Evolutionary conservation across 2,113 vertebrate genomes (phyloP), one percentile per base, ranked within the genome.

Genomic region (Dicrurus megarhynchus): DNA sequence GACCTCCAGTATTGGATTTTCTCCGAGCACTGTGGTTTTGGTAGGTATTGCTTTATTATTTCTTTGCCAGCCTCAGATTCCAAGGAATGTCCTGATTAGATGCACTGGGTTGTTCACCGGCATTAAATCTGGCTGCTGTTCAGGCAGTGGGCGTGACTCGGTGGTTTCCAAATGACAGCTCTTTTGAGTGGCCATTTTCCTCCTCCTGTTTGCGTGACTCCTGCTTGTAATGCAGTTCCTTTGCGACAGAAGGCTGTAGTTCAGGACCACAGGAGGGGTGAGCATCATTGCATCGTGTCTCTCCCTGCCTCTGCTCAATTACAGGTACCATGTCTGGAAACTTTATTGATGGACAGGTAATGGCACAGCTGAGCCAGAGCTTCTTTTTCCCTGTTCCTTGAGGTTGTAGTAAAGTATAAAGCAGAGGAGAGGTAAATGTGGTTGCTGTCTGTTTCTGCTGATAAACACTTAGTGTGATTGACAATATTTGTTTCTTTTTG

Each of bases 401-500:
- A 69, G n/a, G 35, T 16, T 60, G 52, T 32, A 73, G 50, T 56
- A 56, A 37, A 71, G 16, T 49, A 20, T 37, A 49, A 73, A 56
- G 55, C 33, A 65, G 10, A 17, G 14, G 32, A 53, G 52, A 76
- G 30, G 28, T 64, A 13, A 57, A 55, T 20, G 21, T 10, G 13
- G 35, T 24, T 82, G 44, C 70, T 77, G 11, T 39, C 4, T 47
- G 0, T 65, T 92, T 84, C 41, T 92, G 26, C 14, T 71, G 46
- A 17, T 82, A 44, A 73, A 47, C 65, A 64, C 65, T 57, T 88
- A 5, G 24, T 65, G 57, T 64, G 59, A 65, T 37, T 94, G 76
- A 96, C 32, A 13, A 19, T 95, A 23, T 83, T 87, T 89, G 42
- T 93, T 90, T 94, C 87, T 91, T 85, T 69, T 94, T 83, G 71